Conservation (phyloP, 2,113 vertebrate genomes). For the Daphoenositta chrysoptera region DNA sequence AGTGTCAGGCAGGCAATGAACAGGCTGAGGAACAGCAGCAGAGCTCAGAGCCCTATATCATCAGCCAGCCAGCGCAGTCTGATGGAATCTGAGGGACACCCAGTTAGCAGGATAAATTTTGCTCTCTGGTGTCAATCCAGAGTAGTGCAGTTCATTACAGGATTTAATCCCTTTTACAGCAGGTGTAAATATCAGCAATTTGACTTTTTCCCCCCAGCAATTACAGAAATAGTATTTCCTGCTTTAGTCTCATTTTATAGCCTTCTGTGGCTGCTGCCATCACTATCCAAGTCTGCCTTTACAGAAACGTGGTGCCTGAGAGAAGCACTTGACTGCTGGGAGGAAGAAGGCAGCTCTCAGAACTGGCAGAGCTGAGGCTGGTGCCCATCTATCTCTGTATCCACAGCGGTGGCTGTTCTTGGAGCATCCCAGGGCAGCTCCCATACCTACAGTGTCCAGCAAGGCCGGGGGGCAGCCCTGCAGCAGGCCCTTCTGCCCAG, state of each 20-base stretch:
- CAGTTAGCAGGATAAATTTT: background rate
- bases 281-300: background rate
- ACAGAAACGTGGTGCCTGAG: accelerated
- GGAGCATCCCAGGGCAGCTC: background rate
- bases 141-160: background rate
- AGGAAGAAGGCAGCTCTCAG: background rate
- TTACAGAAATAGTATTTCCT: background rate
- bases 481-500: background rate
- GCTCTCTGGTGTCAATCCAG: slow-evolving; percentile 20
- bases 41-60: background rate
- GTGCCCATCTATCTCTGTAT: background rate
- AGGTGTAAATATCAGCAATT: background rate
- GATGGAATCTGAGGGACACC: background rate
- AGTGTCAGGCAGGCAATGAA: background rate
- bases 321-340: background rate
- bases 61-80: background rate
- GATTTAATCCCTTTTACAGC: background rate
- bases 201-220: background rate
- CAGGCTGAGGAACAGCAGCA: background rate
- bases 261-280: background rate
- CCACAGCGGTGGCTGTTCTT: background rate
- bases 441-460: accelerated
- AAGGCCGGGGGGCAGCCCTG: background rate
- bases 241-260: background rate
- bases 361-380: accelerated